These are phyloP conservation scores for Coendou prehensilis DNA, from an alignment of 2,797 vertebrate species.

Conservation along the genomic window DNA sequence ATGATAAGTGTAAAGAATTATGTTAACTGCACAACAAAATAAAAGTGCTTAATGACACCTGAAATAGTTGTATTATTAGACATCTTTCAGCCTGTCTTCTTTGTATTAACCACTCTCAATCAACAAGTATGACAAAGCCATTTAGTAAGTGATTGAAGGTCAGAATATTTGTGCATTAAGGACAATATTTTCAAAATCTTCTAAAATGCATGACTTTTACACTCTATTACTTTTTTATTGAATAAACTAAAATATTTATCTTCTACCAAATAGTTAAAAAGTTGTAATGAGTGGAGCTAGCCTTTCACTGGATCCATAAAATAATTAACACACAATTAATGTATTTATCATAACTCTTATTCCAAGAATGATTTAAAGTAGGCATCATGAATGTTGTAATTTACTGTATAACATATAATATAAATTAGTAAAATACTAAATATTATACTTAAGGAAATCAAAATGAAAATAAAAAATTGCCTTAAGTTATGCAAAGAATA, in stretches of 20 bases:
- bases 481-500: neutral
- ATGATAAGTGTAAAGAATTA: constrained; percentile 47
- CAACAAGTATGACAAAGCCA: constrained; percentile 60
- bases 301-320: neutral
- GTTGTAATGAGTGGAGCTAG: neutral
- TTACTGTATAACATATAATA: neutral
- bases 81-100: neutral
- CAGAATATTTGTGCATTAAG: constrained; percentile 53
- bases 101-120: constrained; percentile 64
- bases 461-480: constrained; percentile 33
- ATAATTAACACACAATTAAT: constrained; percentile 15
- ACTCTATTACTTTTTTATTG: constrained; percentile 67
- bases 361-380: constrained; percentile 3
- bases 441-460: constrained; percentile 2
- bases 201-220: constrained; percentile 6
- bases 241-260: constrained; percentile 17
- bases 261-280: neutral
- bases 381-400: neutral
- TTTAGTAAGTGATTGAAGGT: constrained; percentile 68
- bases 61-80: constrained; percentile 37
- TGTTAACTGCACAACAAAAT: constrained; percentile 15
- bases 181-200: constrained; percentile 46
- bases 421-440: constrained; percentile 1
- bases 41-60: neutral
- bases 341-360: neutral